Base-by-base conservation (phyloP, 2,113 vertebrate genomes). In the Apus apus region DNA sequence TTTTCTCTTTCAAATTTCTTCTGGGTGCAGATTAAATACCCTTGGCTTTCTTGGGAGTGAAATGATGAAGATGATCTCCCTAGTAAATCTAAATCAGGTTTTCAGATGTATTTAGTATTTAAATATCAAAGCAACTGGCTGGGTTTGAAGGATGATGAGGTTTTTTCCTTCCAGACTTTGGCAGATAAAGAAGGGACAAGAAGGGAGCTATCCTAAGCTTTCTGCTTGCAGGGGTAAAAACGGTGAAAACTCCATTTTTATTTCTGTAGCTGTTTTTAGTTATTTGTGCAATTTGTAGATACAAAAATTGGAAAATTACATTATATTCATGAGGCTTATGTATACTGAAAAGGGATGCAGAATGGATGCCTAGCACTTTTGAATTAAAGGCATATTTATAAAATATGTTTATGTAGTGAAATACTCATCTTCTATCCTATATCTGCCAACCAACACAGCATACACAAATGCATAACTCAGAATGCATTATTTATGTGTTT, bases 1-100 rank as follows among this genome's bases (percentile, higher is more conserved):
- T 51, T 98, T 98, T n/a, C 94, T 98, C 98, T 97, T 97, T 98
- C 98, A 97, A 61, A 95, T 97, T 98, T 97, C 97, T 98, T 97
- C 97, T 95, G 89, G 96, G 85, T 82, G 97, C 97, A 84, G 97
- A 98, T 97, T 97, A 94, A 98, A 94, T 90, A 94, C 95, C 51
- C 32, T 94, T 64, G 94, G 95, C 96, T 97, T 96, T 94, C 68
- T 97, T 96, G 97, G 96, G 77, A 96, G 72, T 90, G 91, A 96
- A 96, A 89, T 72, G 91, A 92, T 90, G 79, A 74, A 82, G 87
- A 32, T 54, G 85, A 96, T 96, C 97, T 95, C 96, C 94, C 96
- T 96, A 87, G 34, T 79, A 97, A 90, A 97, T 96, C 83, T 95
- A 93, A 98, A 98, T 98, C 98, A 96, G 96, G 98, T 97, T 76